These are phyloP conservation scores for Meandrusa payeni DNA, from an alignment of 2,888 invertebrate genomes.

Conservation along the genomic window DNA sequence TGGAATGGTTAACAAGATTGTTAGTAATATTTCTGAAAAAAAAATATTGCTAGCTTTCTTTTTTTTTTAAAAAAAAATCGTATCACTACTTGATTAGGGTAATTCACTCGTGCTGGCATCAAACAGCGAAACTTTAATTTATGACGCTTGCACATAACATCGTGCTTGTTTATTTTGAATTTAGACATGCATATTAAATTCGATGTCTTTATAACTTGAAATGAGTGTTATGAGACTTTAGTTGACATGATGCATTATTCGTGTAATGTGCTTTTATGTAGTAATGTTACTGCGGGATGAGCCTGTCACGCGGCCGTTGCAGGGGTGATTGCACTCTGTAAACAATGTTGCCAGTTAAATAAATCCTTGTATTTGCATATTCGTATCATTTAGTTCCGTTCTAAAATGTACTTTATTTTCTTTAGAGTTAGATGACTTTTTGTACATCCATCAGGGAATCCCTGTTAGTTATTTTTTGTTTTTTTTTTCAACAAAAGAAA, in stretches of 20 bases:
- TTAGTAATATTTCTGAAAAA: no score
- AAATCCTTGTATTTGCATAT: slow-evolving; percentile 43
- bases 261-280: slow-evolving; percentile 26
- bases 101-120: no score
- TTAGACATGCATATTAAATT: not conserved
- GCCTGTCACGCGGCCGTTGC: slow-evolving; percentile 55
- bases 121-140: no score
- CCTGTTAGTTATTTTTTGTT: slow-evolving; percentile 1
- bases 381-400: slow-evolving; percentile 11
- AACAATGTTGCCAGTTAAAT: slow-evolving; percentile 54
- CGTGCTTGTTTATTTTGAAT: no score
- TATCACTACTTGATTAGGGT: no score
- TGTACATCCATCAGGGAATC: not conserved
- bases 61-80: no score
- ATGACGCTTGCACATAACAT: no score
- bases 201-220: slow-evolving; percentile 2
- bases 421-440: not conserved
- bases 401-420: slow-evolving; percentile 1
- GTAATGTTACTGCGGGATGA: slow-evolving; percentile 59
- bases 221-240: slow-evolving; percentile 5
- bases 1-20: no score
- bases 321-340: slow-evolving; percentile 64
- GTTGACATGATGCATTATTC: not conserved
- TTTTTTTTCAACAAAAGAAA: slow-evolving; percentile 8
- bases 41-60: no score